These are phyloP conservation scores for Pelusios castaneus DNA, from an alignment of 2,113 vertebrate species.

Conservation along the genomic window DNA sequence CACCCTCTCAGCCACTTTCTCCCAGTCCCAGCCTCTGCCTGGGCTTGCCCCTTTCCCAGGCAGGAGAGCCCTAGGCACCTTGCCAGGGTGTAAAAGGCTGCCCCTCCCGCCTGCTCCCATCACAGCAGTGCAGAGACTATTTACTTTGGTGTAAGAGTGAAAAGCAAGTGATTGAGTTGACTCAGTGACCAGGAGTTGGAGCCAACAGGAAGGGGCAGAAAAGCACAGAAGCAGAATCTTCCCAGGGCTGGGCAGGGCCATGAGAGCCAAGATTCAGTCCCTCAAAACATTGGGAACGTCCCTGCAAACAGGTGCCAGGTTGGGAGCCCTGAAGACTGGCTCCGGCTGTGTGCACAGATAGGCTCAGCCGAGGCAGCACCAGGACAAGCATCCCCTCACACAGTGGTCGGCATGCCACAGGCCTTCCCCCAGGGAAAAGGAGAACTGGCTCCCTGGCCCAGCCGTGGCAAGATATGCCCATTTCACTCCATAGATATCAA, in stretches of 20 bases:
- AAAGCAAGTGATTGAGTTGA: conserved; percentile 35
- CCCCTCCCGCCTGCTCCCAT: conserved; percentile 8
- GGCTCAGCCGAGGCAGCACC: not conserved
- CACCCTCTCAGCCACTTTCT: not conserved
- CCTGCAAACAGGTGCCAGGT: not conserved
- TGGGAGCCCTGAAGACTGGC: not conserved
- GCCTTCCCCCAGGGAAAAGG: not conserved
- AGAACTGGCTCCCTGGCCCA: not conserved
- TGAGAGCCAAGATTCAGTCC: not conserved
- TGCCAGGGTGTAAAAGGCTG: not conserved
- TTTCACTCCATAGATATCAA: not conserved
- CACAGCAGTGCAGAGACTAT: conserved; percentile 30
- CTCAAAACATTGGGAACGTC: not conserved
- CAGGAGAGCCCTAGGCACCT: not conserved
- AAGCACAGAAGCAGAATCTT: not conserved
- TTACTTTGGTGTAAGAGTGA: not conserved
- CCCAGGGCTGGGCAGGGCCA: not conserved
- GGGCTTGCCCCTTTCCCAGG: not conserved
- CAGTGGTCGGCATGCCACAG: not conserved
- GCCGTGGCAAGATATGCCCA: not conserved
- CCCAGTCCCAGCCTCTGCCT: rapidly evolving
- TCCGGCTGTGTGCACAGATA: not conserved
- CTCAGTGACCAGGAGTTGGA: not conserved
- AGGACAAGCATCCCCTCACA: not conserved
- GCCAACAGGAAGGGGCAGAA: rapidly evolving